phyloP scores from a whole-genome alignment of 1,140 invertebrate genomes.

The Drosophila pallidifrons region DNA sequence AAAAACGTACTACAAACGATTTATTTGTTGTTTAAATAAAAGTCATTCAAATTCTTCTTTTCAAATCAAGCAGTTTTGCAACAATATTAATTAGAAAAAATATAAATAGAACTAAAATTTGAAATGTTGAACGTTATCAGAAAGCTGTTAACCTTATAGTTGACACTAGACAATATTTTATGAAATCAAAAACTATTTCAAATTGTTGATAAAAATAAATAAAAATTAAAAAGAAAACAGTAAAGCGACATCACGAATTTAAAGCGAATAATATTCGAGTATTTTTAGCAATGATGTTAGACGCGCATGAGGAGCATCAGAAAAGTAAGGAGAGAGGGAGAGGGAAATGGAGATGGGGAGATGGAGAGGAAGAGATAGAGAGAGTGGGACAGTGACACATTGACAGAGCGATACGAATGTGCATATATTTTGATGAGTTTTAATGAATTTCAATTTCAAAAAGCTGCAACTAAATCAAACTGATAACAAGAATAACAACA shows the following conservation, averaged over 20 bases:
- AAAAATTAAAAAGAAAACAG: not conserved
- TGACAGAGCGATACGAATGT: not conserved
- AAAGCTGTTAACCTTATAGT: constrained; percentile 37
- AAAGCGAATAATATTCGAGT: constrained; percentile 42
- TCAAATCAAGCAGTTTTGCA: not conserved
- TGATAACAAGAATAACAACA: constrained; percentile 71
- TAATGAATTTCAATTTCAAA: constrained; percentile 75
- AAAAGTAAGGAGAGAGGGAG: not conserved
- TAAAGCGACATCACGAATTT: constrained; percentile 37
- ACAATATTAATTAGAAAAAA: not conserved
- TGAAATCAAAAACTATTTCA: constrained; percentile 56
- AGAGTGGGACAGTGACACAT: constrained; percentile 16
- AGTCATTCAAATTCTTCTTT: not conserved
- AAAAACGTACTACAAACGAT: too few species aligned
- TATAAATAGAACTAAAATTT: not conserved
- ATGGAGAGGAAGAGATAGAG: not conserved
- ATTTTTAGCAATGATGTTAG: constrained; percentile 74
- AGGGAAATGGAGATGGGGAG: not conserved
- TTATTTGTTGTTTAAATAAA: not conserved
- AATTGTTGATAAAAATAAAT: constrained; percentile 20
- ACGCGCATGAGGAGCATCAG: constrained; percentile 14
- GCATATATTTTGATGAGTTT: constrained; percentile 49
- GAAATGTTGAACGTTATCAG: constrained; percentile 21
- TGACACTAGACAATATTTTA: constrained; percentile 44
- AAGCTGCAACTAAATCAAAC: constrained; percentile 54